A percentile compares a stretch with the other conserved stretches of the same genome.
Evolutionary conservation across 2,888 invertebrate species (phyloP).

Genomic region (Scaptomyza cyrtandrae): DNA sequence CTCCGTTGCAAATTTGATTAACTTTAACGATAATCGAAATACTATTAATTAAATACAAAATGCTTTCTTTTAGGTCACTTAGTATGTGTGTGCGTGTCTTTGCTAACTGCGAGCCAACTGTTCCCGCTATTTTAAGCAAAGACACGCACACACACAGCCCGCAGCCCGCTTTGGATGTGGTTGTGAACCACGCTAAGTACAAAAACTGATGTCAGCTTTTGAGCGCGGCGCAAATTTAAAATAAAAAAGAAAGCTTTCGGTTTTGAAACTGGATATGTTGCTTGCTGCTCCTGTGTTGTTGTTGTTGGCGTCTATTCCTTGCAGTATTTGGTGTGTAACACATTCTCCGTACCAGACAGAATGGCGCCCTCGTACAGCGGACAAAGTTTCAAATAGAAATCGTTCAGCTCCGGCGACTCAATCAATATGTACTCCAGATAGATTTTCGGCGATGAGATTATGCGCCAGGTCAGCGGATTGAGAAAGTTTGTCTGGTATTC

Average conservation of each 20-base stretch:
- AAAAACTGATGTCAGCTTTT: constrained; percentile 30
- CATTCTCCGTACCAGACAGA: constrained; percentile 86
- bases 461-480: constrained; percentile 93
- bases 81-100: constrained; percentile 21
- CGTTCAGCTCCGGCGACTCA: constrained; percentile 89
- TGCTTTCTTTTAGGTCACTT: constrained; percentile 11
- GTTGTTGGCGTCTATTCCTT: constrained; percentile 44
- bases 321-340: constrained; percentile 80
- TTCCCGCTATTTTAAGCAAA: constrained; percentile 5
- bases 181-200: constrained; percentile 6
- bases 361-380: constrained; percentile 87
- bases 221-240: constrained; percentile 16
- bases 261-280: background rate
- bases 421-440: constrained; percentile 90
- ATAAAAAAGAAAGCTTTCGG: constrained; percentile 25
- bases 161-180: background rate
- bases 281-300: background rate
- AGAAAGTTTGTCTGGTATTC: constrained; percentile 91
- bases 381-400: constrained; percentile 86
- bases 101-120: constrained; percentile 35
- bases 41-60: constrained; percentile 67
- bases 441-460: constrained; percentile 90
- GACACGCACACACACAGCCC: constrained; percentile 23
- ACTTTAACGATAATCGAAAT: constrained; percentile 48
- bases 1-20: constrained; percentile 31